Base-by-base conservation (phyloP, 2,888 invertebrate genomes). In the Pyralis farinalis region DNA sequence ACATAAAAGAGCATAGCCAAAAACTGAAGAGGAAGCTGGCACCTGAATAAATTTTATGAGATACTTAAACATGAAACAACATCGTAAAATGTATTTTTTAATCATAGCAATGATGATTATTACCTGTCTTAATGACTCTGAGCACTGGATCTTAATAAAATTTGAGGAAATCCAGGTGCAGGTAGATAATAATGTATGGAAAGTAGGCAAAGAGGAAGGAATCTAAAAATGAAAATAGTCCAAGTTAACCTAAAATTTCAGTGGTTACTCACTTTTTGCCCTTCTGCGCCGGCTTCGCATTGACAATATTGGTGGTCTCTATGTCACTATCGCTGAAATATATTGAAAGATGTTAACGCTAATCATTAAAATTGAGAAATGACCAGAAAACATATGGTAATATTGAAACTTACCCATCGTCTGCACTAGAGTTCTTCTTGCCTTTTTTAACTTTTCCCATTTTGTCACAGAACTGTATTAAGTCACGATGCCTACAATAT, bases 381-480 rank as follows among this genome's bases (percentile, higher is more conserved):
- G 49, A 49, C 53, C 34, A 27, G 44, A 53, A 61, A 70, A 72
- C 73, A 78, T 82, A 75, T 79, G 76, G 68, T 68, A 61, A 59
- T 55, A 58, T 59, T 43, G 34, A 54, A 63, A 68, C 91, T 91
- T 86, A 94, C 94, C 93, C 92, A 64, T 95, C 94, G 57, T 94
- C 94, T 53, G 92, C 93, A 71, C 91, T 91, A 73, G 90, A 91
- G 81, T 92, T 92, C 90, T 94, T 95, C 88, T 94, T 94, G 76
- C 93, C 93, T 85, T 95, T 95, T 91, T 95, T 95, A 76, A 93
- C 91, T 90, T 95, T 95, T 71, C 94, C 95, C 95, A 94, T 94
- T 54, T 61, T 76, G 61, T 56, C 55, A 49, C 41, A 46, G 49
- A 53, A 49, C 47, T 68, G 51, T 80, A 76, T 75, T 84, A 86